Conservation (phyloP, 2,888 invertebrate genomes). For the Agrochola litura region DNA sequence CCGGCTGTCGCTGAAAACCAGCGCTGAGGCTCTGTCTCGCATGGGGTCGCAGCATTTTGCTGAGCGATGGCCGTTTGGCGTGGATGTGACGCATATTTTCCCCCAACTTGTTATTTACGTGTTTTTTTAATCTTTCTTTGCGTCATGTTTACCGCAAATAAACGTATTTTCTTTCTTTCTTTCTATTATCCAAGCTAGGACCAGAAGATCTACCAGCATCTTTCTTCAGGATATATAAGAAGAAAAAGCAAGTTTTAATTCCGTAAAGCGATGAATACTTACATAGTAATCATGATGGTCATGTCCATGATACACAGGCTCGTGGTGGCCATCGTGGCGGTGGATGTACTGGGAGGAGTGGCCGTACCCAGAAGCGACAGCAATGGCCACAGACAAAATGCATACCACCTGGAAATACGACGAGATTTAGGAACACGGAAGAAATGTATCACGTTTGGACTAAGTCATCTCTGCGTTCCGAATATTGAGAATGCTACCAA, state of each 20-base stretch:
- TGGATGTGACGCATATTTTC: no score
- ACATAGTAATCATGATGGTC: constrained; percentile 69
- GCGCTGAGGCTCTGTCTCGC: no score
- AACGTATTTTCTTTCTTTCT: no score
- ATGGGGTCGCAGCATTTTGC: no score
- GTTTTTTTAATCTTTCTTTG: no score
- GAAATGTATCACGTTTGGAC: not conserved
- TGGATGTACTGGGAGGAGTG: constrained; percentile 68
- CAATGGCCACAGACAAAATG: constrained; percentile 47
- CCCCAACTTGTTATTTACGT: no score
- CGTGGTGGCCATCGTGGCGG: constrained; percentile 77
- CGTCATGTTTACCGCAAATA: no score
- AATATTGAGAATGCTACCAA: not conserved
- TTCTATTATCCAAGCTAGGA: no score
- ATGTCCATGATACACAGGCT: constrained; percentile 69
- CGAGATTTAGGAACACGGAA: not conserved
- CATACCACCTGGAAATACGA: constrained; percentile 56
- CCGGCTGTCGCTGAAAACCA: no score
- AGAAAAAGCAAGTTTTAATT: not conserved
- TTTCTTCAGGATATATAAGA: not conserved
- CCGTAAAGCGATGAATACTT: constrained; percentile 27
- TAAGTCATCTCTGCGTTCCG: not conserved
- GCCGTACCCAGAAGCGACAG: constrained; percentile 57
- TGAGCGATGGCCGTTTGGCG: no score
- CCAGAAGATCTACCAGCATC: not conserved